Percentiles rank a stretch among this genome's conserved stretches.
phyloP scores from a whole-genome alignment of 2,888 invertebrate genomes.

The Blera fallax region DNA sequence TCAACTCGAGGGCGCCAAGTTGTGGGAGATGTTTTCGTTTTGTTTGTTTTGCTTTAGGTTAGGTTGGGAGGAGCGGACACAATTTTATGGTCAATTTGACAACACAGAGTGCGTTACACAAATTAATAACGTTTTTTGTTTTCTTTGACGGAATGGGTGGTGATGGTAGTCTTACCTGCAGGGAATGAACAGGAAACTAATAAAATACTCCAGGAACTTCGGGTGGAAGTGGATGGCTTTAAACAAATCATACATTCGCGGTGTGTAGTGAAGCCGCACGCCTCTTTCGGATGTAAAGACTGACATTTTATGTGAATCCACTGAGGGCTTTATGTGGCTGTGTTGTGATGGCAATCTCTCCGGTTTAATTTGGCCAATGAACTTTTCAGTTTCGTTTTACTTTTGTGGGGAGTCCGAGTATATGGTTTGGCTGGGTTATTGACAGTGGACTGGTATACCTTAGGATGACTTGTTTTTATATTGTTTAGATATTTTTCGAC shows the following conservation, averaged over 20 bases:
- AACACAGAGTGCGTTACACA: constrained; percentile 55
- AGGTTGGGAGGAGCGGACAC: background rate
- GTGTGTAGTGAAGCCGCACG: constrained; percentile 18
- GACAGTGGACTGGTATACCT: constrained; percentile 9
- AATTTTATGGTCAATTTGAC: constrained; percentile 60
- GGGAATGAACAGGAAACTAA: constrained; percentile 25
- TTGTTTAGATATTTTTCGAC: background rate
- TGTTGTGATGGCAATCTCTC: constrained; percentile 24
- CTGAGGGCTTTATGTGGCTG: constrained; percentile 3
- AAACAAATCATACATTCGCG: background rate
- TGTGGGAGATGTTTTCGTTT: constrained; percentile 4
- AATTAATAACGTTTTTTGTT: constrained; percentile 40
- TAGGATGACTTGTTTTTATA: background rate
- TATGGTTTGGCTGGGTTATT: constrained; percentile 18
- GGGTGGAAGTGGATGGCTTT: background rate
- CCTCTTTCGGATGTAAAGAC: background rate
- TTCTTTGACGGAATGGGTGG: background rate
- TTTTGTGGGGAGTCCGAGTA: background rate
- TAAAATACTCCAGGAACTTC: constrained; percentile 5
- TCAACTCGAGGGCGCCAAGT: background rate
- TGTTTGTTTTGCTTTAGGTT: background rate
- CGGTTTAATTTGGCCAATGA: constrained; percentile 40
- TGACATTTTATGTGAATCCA: constrained; percentile 19
- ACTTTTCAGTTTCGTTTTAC: background rate
- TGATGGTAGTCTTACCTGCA: constrained; percentile 7